Base-by-base conservation (phyloP, 2,888 invertebrate genomes). In the Leptinotarsa haldemani region DNA sequence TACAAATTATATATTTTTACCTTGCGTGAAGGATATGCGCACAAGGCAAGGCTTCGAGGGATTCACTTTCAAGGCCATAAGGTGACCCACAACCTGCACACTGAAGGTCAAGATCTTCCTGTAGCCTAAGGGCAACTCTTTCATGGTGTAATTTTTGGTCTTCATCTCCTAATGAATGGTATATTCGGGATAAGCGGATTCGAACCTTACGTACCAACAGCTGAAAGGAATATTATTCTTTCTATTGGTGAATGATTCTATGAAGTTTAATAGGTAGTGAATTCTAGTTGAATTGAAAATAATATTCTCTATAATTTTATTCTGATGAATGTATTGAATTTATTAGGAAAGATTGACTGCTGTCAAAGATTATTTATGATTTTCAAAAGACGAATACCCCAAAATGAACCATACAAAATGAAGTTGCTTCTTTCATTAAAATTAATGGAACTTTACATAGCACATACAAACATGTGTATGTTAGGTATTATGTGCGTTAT, bases 11-110 rank as follows among this genome's bases (percentile, higher is more conserved):
- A 50, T 50, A 30, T 20, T 63, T 66, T 71, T 71, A 94, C 95
- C 94, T 93, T 61, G 94, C 93, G 84, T 96, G 96, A 65, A 96
- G 90, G 79, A 96, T 95, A 85, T 96, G 96, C 3, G 95, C 93
- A 88, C 96, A 97, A 3, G 95, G 95, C 79, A 96, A 88, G 18
- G 94, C 94, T 80, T 96, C 95, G 61, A 96, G 88, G 18, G 92
- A 91, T 82, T 93, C 93, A 0, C 93, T 91, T 80, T 93, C 92
- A 73, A 92, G 87, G 2, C 94, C 94, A 78, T 96, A 92, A 2
- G 94, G 91, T 78, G 94, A 93, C 73, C 95, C 93, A 85, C 96
- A 96, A 5, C 94, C 92, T 1, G 95, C 96, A 84, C 97, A 97
- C 56, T 92, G 91, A 2, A 97, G 90, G 78, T 94, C 93, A 77